Conservation (phyloP, 1,140 invertebrate species). For the Rhagoletis pomonella region DNA sequence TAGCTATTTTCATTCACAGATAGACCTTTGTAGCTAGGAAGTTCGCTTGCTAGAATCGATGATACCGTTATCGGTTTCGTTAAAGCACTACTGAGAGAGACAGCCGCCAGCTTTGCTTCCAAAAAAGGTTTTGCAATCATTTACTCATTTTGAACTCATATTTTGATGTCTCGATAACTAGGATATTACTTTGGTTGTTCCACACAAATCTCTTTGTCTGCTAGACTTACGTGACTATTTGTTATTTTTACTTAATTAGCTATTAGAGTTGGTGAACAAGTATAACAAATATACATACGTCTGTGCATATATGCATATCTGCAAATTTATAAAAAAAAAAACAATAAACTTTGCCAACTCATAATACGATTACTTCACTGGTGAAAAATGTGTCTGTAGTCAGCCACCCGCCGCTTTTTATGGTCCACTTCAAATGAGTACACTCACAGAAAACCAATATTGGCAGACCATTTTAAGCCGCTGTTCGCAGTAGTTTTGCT, state of each 20-base stretch:
- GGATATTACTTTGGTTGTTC: too few species aligned
- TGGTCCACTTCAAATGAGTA: neutral
- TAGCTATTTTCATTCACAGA: neutral
- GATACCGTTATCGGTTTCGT: too few species aligned
- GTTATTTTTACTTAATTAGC: neutral
- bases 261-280: neutral
- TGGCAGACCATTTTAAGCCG: neutral
- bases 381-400: neutral
- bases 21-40: neutral
- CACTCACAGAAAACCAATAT: neutral
- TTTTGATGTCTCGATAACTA: too few species aligned
- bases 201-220: too few species aligned
- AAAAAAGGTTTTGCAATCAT: too few species aligned
- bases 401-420: neutral
- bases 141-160: too few species aligned
- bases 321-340: neutral
- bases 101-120: too few species aligned
- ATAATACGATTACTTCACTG: neutral
- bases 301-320: neutral
- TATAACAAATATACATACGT: neutral
- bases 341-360: neutral
- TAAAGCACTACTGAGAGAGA: too few species aligned
- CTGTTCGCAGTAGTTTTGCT: neutral
- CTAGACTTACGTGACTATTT: neutral
- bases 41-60: too few species aligned